Evolutionary conservation across 1,140 invertebrate genomes (phyloP), one percentile per base, ranked within the genome.

Genomic region (Ganaspis sp.): DNA sequence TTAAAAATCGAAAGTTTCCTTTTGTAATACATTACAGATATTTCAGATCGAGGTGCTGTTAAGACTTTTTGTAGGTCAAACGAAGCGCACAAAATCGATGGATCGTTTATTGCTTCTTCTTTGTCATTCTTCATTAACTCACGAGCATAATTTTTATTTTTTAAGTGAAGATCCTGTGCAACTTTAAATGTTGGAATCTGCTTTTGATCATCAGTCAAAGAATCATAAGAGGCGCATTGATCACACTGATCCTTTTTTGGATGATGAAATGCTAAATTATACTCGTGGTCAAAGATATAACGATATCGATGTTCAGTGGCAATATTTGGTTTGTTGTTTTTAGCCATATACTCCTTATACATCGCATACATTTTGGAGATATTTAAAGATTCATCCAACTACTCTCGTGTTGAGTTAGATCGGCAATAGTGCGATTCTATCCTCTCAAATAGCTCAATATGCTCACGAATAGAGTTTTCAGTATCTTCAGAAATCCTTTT

Each of bases 1-100:
- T 92, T 92, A 72, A 88, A 90, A 23, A 87, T 80, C 40, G 85
- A 81, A 45, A 92, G 71, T 77, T 92, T 92, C 26, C 83, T 84
- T 76, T 87, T 88, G 78, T 91, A 92, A 75, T 83, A 87, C 45
- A 87, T 69, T 37, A 70, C 72, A 37, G 80, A 81, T 19, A 19
- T 49, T 15, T 85, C 76, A 58, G 83, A 29, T 17, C 40, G 42
- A 11, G 85, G 86, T 15, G 45, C 54, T 34, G 69, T 26, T 40
- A 78, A 69, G 21, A 75, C 54, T 70, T 79, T 73, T 73, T 79
- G 40, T 5, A 76, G 29, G 54, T 79, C 78, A 40, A 79, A 79
- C 12, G 45, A 49, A 49, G 45, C 45, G 17, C 15, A 17, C 3
- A n/a, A 49, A 17, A 49, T 19, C 6, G 15, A 49, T 3, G 45